phyloP scores from a whole-genome alignment of 2,113 vertebrate species.

The Leucoraja erinaceus region DNA sequence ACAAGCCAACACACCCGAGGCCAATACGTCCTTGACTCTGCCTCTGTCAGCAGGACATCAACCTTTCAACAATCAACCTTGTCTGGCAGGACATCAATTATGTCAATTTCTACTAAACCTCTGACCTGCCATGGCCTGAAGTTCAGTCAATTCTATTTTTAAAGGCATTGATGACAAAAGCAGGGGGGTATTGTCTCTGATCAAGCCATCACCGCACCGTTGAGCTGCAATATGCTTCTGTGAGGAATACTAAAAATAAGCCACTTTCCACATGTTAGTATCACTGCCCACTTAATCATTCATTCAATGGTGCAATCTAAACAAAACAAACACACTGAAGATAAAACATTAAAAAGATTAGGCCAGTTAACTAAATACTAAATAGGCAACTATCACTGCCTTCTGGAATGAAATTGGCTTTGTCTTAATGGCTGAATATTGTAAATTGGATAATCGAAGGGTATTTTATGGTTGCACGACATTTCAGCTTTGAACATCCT shows the following conservation, averaged over 20 bases:
- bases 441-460: not conserved
- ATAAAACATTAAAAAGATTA: not conserved
- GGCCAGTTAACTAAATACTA: too few species aligned
- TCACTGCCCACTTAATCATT: not conserved
- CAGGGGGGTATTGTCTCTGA: not conserved
- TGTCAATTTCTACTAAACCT: not conserved
- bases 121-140: not conserved
- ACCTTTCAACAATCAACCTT: not conserved
- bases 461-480: not conserved
- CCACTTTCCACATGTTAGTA: not conserved
- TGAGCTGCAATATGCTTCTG: not conserved
- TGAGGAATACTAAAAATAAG: not conserved
- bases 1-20: not conserved
- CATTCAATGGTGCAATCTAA: not conserved
- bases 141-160: not conserved
- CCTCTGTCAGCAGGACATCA: not conserved
- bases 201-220: not conserved
- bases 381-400: not conserved
- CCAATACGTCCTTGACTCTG: not conserved
- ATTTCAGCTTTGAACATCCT: not conserved
- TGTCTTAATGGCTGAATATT: not conserved
- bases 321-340: not conserved
- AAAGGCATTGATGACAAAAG: not conserved
- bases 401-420: not conserved
- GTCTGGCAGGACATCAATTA: not conserved